Conservation (phyloP, 2,113 vertebrate genomes). For the Lynx canadensis region DNA sequence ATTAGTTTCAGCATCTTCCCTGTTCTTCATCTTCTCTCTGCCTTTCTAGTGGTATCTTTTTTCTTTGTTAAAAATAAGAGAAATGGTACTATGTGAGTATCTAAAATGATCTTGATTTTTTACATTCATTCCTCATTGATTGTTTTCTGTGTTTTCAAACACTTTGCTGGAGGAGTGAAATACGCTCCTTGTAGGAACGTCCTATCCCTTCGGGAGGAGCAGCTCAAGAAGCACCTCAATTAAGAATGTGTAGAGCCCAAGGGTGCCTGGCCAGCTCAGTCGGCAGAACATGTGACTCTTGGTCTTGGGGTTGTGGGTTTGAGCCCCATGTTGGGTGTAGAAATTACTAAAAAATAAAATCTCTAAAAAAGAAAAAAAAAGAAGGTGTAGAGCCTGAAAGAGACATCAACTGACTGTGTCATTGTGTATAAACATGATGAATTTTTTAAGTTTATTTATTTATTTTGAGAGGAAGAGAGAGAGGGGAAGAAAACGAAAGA, state of each 20-base stretch:
- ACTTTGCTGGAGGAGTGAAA: not conserved
- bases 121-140: not conserved
- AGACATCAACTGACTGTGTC: too few species aligned
- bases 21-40: not conserved
- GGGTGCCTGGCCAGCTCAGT: too few species aligned
- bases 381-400: too few species aligned
- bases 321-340: too few species aligned
- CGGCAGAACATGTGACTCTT: too few species aligned
- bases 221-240: not conserved
- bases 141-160: not conserved
- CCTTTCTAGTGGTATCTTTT: not conserved
- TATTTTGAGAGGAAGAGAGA: too few species aligned
- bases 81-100: not conserved
- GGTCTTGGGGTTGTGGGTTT: too few species aligned
- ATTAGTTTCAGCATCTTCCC: not conserved
- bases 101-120: conserved; percentile 1
- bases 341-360: too few species aligned
- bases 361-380: too few species aligned
- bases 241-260: not conserved
- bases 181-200: not conserved
- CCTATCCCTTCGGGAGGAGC: not conserved
- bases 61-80: conserved; percentile 12
- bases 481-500: too few species aligned
- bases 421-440: too few species aligned
- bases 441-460: too few species aligned